phyloP scores from a whole-genome alignment of 2,888 invertebrate species.

The Hirtodrosophila trivittata region DNA sequence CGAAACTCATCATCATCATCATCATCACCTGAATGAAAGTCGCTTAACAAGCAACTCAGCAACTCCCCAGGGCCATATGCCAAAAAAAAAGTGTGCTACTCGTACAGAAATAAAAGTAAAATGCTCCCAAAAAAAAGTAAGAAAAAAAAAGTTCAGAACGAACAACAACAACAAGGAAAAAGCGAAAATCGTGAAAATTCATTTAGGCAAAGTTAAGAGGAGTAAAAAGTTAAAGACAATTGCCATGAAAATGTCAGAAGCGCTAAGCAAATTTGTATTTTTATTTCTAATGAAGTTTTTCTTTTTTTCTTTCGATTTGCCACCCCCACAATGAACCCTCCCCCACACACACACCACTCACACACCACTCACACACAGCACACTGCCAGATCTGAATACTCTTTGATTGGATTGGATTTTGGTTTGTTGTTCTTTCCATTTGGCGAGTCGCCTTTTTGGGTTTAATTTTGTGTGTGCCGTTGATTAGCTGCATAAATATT shows the following conservation, averaged over 20 bases:
- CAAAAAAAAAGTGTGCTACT: slow-evolving; percentile 37
- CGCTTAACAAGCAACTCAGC: slow-evolving; percentile 62
- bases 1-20: slow-evolving; percentile 17
- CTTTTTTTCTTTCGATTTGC: slow-evolving; percentile 9
- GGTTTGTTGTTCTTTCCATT: slow-evolving; percentile 29
- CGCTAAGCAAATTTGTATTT: slow-evolving; percentile 48
- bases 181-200: slow-evolving; percentile 64
- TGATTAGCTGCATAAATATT: slow-evolving; percentile 60
- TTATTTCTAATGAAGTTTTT: slow-evolving; percentile 59
- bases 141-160: slow-evolving; percentile 6
- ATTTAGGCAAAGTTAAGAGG: slow-evolving; percentile 67
- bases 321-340: slow-evolving; percentile 22
- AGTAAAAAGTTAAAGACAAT: slow-evolving; percentile 56
- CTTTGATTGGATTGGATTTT: slow-evolving; percentile 59
- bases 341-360: not conserved
- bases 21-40: slow-evolving; percentile 62
- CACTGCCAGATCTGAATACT: slow-evolving; percentile 14
- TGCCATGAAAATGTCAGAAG: slow-evolving; percentile 46
- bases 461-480: slow-evolving; percentile 44
- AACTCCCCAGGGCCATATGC: slow-evolving; percentile 66
- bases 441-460: slow-evolving; percentile 18
- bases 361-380: not conserved
- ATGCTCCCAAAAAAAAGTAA: slow-evolving; percentile 29
- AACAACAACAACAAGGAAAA: slow-evolving; percentile 10
- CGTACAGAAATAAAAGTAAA: slow-evolving; percentile 45